phyloP scores from a whole-genome alignment of 2,888 invertebrate genomes.

The Coenonympha arcania region DNA sequence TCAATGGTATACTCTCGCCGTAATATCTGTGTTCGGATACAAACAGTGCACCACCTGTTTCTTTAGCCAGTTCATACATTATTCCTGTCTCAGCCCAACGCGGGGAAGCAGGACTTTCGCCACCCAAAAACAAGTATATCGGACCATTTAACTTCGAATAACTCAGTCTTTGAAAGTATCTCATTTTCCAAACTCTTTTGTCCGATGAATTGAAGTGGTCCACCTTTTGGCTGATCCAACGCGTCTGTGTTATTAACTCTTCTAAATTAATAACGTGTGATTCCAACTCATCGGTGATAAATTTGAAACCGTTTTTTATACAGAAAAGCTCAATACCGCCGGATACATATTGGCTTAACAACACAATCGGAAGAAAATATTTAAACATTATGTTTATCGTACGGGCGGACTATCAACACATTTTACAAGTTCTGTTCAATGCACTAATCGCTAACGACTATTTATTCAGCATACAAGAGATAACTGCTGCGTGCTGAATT shows the following conservation, averaged over 20 bases:
- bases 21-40: conserved; percentile 60
- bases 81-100: conserved; percentile 47
- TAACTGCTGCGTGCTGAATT: conserved; percentile 9
- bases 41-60: conserved; percentile 59
- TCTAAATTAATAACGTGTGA: conserved; percentile 29
- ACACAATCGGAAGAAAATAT: conserved; percentile 8
- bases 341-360: conserved; percentile 27
- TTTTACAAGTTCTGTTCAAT: neutral
- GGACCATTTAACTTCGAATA: conserved; percentile 49
- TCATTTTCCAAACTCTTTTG: conserved; percentile 52
- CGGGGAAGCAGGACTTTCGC: conserved; percentile 47
- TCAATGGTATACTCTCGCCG: conserved; percentile 54
- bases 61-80: conserved; percentile 52
- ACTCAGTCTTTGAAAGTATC: conserved; percentile 51
- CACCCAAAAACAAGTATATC: conserved; percentile 53
- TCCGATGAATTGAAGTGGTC: conserved; percentile 53
- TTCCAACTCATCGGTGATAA: conserved; percentile 38
- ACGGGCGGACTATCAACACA: neutral
- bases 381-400: conserved; percentile 11
- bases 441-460: neutral
- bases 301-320: conserved; percentile 34
- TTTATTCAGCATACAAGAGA: conserved; percentile 5
- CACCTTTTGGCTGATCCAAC: conserved; percentile 52
- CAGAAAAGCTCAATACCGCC: conserved; percentile 36
- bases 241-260: conserved; percentile 28